Percentiles rank a stretch among this genome's conserved stretches.
These are phyloP conservation scores for Stylophora pistillata DNA, from an alignment of 64 coral and sea anemone genomes.

Conservation along the genomic window DNA sequence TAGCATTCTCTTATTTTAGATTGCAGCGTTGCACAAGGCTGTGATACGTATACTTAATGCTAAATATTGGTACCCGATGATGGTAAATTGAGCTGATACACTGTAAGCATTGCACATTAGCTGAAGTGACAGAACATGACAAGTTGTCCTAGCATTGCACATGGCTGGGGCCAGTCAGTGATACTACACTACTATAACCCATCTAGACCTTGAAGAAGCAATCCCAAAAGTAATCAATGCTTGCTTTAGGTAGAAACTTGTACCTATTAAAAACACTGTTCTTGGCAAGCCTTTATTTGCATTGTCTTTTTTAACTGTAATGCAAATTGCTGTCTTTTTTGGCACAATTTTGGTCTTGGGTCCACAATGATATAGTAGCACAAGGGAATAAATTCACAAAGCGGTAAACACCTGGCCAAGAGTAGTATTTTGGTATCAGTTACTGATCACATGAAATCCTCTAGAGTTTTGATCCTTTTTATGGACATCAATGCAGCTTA, in stretches of 20 bases:
- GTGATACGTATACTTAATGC: background rate
- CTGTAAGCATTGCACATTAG: constrained; percentile 63
- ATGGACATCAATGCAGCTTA: too few species aligned
- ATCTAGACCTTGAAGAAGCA: constrained; percentile 24
- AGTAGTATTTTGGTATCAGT: too few species aligned
- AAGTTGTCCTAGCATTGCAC: constrained; percentile 12
- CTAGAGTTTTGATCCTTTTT: too few species aligned
- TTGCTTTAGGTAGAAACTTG: background rate
- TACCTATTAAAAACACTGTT: too few species aligned
- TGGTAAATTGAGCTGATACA: constrained; percentile 71
- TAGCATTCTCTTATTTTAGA: background rate
- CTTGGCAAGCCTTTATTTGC: background rate
- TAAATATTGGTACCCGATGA: background rate
- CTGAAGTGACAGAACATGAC: constrained; percentile 56
- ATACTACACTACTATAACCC: constrained; percentile 7
- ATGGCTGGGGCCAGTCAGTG: constrained; percentile 1
- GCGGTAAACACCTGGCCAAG: too few species aligned
- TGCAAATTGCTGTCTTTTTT: background rate
- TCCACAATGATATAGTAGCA: too few species aligned
- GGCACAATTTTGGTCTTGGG: too few species aligned
- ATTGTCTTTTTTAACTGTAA: background rate
- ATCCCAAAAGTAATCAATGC: background rate
- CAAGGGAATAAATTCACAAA: too few species aligned
- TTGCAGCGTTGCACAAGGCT: constrained; percentile 3
- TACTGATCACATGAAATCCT: too few species aligned